Evolutionary conservation across 2,113 vertebrate species (phyloP), one percentile per base, ranked within the genome.

Genomic region (Falco punctatus): DNA sequence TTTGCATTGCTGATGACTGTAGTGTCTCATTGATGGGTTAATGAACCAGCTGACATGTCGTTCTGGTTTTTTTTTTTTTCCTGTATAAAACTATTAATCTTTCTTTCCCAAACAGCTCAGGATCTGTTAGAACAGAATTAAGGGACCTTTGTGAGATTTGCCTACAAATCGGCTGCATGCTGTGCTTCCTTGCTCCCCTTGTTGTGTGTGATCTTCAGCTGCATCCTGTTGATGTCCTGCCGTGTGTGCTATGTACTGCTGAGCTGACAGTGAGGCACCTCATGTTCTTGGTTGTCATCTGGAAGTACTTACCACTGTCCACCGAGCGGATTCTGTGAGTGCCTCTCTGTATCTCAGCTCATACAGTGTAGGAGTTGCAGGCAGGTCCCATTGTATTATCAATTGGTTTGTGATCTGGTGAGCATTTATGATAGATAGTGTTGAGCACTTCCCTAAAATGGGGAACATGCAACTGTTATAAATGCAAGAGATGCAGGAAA

Each of bases 291-390:
- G 38, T 28, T 42, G 9, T 42, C 20, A 24, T 26, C 58, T 80
- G 65, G 48, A 84, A 80, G 40, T 69, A 95, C 97, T 94, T 65
- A 97, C 97, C 70, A 75, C 13, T 0, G 20, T 95, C 97, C 97
- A 97, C 0, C 0, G 40, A 85, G 73, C 15, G 11, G 91, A 14
- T 69, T 78, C 51, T 75, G 38, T 17, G 42, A 65, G 14, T 62
- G 44, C 83, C 27, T 97, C 97, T 93, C 79, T 96, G 78, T 97
- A 97, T 74, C 93, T 96, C 85, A 97, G n/a, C 81, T 96, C 90
- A 44, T 95, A 62, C 0, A 9, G 4, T 24, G 28, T 49, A 58
- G 73, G 33, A 61, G 17, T 67, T 48, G 32, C 22, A n/a, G 94
- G 64, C 27, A 48, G 33, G 24, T 95, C 85, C 97, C 97, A 97